phyloP scores from a whole-genome alignment of 2,797 vertebrate genomes.

The Dallia pectoralis region DNA sequence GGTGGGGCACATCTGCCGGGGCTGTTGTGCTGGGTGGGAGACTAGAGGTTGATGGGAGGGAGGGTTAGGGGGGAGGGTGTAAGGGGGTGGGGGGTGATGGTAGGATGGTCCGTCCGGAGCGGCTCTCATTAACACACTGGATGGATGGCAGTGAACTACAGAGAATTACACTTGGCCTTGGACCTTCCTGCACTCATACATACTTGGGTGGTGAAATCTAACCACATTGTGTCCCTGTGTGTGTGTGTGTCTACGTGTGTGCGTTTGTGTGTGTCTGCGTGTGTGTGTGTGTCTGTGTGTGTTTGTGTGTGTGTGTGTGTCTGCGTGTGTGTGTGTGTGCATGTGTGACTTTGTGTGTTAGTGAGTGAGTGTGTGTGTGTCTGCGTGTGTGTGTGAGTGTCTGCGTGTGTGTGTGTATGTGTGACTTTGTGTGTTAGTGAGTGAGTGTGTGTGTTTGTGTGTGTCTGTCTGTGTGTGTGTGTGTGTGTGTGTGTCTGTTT shows the following conservation, averaged over 20 bases:
- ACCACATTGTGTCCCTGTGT: neutral
- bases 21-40: neutral
- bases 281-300: too few relatives aligned
- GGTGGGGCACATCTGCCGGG: conserved; percentile 11
- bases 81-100: neutral
- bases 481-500: neutral
- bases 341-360: too few relatives aligned
- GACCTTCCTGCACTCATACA: neutral
- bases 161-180: conserved; percentile 10
- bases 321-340: neutral
- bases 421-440: neutral
- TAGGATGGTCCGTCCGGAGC: neutral
- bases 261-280: too few relatives aligned
- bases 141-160: neutral
- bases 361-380: neutral
- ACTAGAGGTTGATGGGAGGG: neutral
- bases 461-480: too few relatives aligned
- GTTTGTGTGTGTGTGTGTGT: too few relatives aligned
- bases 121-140: conserved; percentile 7
- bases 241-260: neutral
- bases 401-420: too few relatives aligned
- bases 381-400: neutral
- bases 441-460: neutral
- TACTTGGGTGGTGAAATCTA: neutral
- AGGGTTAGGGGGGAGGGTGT: neutral